Evolutionary conservation across 1,140 invertebrate genomes (phyloP), one percentile per base, ranked within the genome.

Genomic region (Chironomus striatipennis): DNA sequence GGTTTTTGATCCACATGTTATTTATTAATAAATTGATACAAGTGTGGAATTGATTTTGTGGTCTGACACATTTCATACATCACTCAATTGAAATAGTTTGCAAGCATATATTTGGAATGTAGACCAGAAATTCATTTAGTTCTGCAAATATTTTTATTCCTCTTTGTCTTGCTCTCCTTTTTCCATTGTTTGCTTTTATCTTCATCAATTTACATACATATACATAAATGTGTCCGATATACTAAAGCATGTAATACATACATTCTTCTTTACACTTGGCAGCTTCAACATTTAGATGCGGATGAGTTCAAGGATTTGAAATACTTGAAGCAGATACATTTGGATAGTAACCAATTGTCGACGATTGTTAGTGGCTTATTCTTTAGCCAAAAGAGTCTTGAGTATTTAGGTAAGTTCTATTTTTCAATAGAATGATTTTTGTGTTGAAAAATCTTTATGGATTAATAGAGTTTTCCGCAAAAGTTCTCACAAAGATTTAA

Each of bases 271-370:
- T 34, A 34, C 24, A 34, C 24, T 34, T 57, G 47, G 78, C 80
- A 85, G 57, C 88, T 93, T 76, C 88, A 89, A 78, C 90, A 90
- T 80, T 79, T 93, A 34, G 85, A 85, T 47, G 80, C 87, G 2
- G 90, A 91, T 77, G 88, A 89, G 76, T 90, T 91, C 76, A 84
- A 84, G 74, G 87, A 88, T 77, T 81, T 90, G 74, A 85, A 85
- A 76, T 85, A 85, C 75, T 81, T 93, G 57, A 85, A 86, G 78
- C 85, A 84, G 73, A 82, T 93, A 15, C 83, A 84, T 77, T 81
- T 92, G 76, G 88, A 91, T 78, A 89, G 90, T 5, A 93, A 92
- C 80, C 85, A 88, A 76, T 78, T 92, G 20, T 87, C 89, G 0
- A 88, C 89, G 0, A 82, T 90, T n/a, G 81, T 88, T 7, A 89